A percentile compares a stretch with the other conserved stretches of the same genome.
phyloP scores from a whole-genome alignment of 2,797 vertebrate species.

The Clarias laeviceps region DNA sequence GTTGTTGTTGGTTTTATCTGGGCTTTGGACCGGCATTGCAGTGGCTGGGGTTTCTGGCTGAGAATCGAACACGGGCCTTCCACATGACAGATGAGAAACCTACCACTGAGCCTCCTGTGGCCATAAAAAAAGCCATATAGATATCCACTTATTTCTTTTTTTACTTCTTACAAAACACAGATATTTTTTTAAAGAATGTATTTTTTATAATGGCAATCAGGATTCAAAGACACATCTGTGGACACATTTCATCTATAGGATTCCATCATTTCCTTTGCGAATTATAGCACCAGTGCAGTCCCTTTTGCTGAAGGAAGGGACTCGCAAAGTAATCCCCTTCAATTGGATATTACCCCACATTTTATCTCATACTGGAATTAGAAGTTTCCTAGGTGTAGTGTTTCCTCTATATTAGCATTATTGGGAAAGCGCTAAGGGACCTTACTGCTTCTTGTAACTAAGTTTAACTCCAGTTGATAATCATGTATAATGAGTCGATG shows the following conservation, averaged over 20 bases:
- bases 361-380: conserved; percentile 68
- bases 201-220: not conserved
- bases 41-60: too few species aligned
- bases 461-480: conserved; percentile 66
- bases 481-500: conserved; percentile 71
- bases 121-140: not conserved
- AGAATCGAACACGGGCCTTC: too few species aligned
- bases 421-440: conserved; percentile 18
- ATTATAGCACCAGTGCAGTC: conserved; percentile 21
- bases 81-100: too few species aligned
- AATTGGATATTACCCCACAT: conserved; percentile 77
- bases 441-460: conserved; percentile 60
- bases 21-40: too few species aligned
- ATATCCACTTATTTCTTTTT: not conserved
- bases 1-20: not conserved
- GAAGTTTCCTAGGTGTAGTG: conserved; percentile 61
- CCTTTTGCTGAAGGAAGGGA: conserved; percentile 68
- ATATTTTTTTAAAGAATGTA: not conserved
- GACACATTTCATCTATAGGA: not conserved
- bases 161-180: not conserved
- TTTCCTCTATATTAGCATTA: conserved; percentile 47
- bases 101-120: too few species aligned
- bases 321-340: conserved; percentile 68
- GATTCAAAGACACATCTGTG: not conserved
- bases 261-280: not conserved